These are phyloP conservation scores for Pachycephala philippinensis DNA, from an alignment of 2,113 vertebrate species.

Conservation along the genomic window DNA sequence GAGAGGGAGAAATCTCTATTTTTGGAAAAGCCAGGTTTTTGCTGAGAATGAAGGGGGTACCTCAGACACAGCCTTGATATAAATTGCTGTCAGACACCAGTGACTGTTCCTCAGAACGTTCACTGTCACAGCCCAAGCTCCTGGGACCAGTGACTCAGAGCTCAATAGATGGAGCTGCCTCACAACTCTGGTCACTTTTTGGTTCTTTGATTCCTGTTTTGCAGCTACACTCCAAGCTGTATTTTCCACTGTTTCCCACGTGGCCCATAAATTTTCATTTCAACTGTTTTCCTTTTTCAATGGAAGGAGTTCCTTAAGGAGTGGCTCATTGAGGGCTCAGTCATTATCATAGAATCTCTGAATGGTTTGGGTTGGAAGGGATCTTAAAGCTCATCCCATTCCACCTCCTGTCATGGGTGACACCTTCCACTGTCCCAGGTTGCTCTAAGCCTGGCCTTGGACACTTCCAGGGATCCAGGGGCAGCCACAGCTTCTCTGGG, in stretches of 20 bases:
- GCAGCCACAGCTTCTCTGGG: no score
- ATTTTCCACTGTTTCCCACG: neutral
- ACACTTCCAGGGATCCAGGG: neutral
- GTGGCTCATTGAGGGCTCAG: neutral
- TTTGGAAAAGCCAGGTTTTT: neutral
- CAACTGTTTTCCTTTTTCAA: neutral
- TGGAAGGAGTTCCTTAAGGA: neutral
- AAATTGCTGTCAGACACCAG: neutral
- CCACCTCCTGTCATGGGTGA: neutral
- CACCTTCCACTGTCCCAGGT: rapidly evolving
- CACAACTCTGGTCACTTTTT: neutral
- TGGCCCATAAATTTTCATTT: neutral
- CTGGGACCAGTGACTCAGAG: conserved; percentile 21
- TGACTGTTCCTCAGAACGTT: rapidly evolving
- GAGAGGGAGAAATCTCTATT: neutral
- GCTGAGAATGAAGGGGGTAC: neutral
- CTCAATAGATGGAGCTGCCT: neutral
- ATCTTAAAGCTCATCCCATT: rapidly evolving
- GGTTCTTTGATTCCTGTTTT: neutral
- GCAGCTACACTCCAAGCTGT: neutral
- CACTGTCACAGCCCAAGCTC: neutral
- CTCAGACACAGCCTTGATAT: neutral
- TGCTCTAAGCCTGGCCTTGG: neutral
- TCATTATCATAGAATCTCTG: neutral
- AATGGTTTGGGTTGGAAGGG: neutral